A percentile compares a stretch with the other conserved stretches of the same genome.
Evolutionary conservation across 2,888 invertebrate species (phyloP).

Genomic region (Eurois occulta): DNA sequence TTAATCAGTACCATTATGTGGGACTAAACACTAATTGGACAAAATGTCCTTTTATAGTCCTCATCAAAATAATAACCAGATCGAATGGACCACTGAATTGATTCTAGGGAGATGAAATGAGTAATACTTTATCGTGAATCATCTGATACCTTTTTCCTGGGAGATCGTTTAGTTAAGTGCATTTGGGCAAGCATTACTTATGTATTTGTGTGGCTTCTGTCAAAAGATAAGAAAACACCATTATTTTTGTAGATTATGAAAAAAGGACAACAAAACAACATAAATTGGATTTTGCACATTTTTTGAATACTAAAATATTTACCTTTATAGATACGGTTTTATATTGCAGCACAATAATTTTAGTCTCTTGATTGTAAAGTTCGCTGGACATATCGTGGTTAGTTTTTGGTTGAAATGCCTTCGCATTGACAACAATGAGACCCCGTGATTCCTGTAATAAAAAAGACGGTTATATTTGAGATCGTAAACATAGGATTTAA

Average conservation of each 20-base stretch:
- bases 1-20: conserved; percentile 70
- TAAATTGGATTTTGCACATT: not conserved
- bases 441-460: conserved; percentile 18
- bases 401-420: not conserved
- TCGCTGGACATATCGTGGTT: not conserved
- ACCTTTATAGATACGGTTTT: not conserved
- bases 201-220: not conserved
- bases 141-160: conserved; percentile 49
- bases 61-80: conserved; percentile 72
- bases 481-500: conserved; percentile 29
- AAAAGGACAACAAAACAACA: not conserved
- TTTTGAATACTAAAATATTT: not conserved
- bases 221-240: not conserved
- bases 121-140: conserved; percentile 62
- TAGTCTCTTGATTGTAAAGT: not conserved
- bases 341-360: not conserved
- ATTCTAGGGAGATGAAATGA: conserved; percentile 67
- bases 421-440: conserved; percentile 5
- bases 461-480: conserved; percentile 4
- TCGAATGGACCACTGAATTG: conserved; percentile 63
- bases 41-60: conserved; percentile 81
- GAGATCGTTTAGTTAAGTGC: conserved; percentile 15
- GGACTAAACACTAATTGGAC: conserved; percentile 81
- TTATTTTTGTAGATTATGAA: not conserved
- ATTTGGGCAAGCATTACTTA: not conserved